Conservation (phyloP, 2,888 invertebrate species). For the Entomobrya proxima region DNA sequence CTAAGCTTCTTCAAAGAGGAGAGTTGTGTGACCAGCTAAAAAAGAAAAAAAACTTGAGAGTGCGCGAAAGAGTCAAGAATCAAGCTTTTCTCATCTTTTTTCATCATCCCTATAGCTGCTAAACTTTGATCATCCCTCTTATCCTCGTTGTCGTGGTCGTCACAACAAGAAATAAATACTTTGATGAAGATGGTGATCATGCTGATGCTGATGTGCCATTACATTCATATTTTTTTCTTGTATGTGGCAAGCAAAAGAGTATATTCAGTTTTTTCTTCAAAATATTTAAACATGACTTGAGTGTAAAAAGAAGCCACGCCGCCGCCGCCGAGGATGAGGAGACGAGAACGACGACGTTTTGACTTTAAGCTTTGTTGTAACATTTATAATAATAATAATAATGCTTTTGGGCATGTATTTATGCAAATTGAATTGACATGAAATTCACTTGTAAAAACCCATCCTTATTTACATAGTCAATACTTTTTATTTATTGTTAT, state of each 20-base stretch:
- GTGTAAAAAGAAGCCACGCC: slow-evolving; percentile 4
- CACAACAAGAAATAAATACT: slow-evolving; percentile 13
- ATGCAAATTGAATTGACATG: slow-evolving; percentile 37
- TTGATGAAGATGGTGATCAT: neutral
- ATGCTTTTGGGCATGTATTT: slow-evolving; percentile 25
- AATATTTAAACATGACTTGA: slow-evolving; percentile 7
- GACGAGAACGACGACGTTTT: slow-evolving; percentile 7
- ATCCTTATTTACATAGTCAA: slow-evolving; percentile 32
- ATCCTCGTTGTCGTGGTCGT: neutral
- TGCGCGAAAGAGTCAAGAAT: slow-evolving; percentile 52
- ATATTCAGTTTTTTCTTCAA: slow-evolving; percentile 5
- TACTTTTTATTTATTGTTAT: slow-evolving; percentile 5
- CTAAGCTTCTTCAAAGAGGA: too few relatives aligned
- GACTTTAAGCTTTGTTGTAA: slow-evolving; percentile 30
- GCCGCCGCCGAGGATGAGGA: neutral
- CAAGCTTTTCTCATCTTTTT: slow-evolving; percentile 50
- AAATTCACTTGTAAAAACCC: slow-evolving; percentile 36
- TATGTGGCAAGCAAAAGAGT: slow-evolving; percentile 6
- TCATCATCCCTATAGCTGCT: slow-evolving; percentile 4
- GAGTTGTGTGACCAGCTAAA: slow-evolving; percentile 64
- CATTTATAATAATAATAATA: too few relatives aligned
- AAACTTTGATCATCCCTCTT: slow-evolving; percentile 12
- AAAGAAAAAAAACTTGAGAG: slow-evolving; percentile 18
- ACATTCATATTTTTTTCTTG: slow-evolving; percentile 39
- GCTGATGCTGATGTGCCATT: slow-evolving; percentile 9